Percentiles rank a stretch among this genome's conserved stretches.
These are phyloP conservation scores for Xestia rhomboidea DNA, from an alignment of 2,888 invertebrate species.

Conservation along the genomic window DNA sequence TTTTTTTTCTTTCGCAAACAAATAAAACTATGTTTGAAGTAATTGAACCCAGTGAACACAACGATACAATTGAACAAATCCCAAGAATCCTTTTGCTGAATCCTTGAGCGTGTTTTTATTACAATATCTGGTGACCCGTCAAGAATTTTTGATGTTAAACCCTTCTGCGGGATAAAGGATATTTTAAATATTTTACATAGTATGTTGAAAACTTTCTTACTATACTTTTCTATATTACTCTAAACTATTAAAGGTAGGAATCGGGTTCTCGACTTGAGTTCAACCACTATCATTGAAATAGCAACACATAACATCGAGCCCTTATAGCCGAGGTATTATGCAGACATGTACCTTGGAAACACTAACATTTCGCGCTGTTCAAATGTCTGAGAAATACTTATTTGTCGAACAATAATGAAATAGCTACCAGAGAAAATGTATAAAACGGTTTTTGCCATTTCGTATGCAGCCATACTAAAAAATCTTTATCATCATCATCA, in stretches of 20 bases:
- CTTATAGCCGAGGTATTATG: neutral
- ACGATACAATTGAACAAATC: conserved; percentile 44
- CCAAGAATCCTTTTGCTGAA: conserved; percentile 33
- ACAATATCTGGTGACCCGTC: conserved; percentile 39
- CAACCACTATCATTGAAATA: neutral
- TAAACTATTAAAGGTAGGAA: neutral
- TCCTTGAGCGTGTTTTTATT: conserved; percentile 41
- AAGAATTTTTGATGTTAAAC: conserved; percentile 39
- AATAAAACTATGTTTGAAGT: conserved; percentile 21
- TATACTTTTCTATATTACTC: neutral
- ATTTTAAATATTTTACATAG: conserved; percentile 13
- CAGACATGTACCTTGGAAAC: neutral
- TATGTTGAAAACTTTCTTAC: neutral
- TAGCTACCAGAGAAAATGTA: neutral
- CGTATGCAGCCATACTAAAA: neutral
- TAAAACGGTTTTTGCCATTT: neutral
- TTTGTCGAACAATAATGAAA: neutral
- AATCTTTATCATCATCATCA: neutral
- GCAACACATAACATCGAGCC: neutral
- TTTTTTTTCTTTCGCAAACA: neutral
- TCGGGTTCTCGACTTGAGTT: neutral
- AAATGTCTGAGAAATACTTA: neutral
- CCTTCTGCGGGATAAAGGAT: neutral
- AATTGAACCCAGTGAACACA: conserved; percentile 39
- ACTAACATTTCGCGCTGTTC: neutral